Evolutionary conservation across 2,888 invertebrate species (phyloP), one percentile per base, ranked within the genome.

Genomic region (Microctonus aethiopoides): DNA sequence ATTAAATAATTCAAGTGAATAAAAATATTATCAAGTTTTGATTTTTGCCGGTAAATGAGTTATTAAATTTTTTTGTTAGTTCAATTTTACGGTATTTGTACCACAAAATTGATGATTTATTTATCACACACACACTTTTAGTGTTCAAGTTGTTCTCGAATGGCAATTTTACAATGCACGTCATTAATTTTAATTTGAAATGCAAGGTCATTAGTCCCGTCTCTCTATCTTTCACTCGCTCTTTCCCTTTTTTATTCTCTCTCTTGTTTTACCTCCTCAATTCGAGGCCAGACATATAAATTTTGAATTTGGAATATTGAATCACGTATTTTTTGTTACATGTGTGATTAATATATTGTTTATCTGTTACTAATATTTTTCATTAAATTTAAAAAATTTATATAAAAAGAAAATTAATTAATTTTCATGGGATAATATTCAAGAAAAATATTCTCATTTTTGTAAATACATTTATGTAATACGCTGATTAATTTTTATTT

Each of bases 121-220:
- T 46, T 46, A 16, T 46, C 46, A 46, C 46, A 2, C 3, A 16
- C 46, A n/a, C 7, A 7, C 4, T n/a, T n/a, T n/a, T n/a, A n/a
- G 7, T 16, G 16, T 46, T 16, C 16, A 46, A n/a, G 46, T 46
- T 16, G 46, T 16, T 46, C 16, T 16, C 16, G 46, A 46, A 46
- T 6, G 46, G 46, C 16, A 46, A 46, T 46, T 46, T 46, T 46
- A 46, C 46, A 46, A 46, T 46, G 7, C 16, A 46, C 46, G 46
- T 16, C 46, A 46, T 20, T 46, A 46, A 46, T 46, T 46, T 46
- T 46, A 46, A 46, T 46, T 46, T 46, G 46, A 46, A 46, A 46
- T n/a, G 16, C 46, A 46, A 46, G 46, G 46, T 46, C 46, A 46
- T 46, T n/a, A 46, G 46, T 46, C 16, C 16, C 16, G 1, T 46